Percentiles rank a stretch among this genome's conserved stretches.
These are phyloP conservation scores for Sinopyrophorus schimmeli DNA, from an alignment of 2,888 invertebrate species.

Conservation along the genomic window DNA sequence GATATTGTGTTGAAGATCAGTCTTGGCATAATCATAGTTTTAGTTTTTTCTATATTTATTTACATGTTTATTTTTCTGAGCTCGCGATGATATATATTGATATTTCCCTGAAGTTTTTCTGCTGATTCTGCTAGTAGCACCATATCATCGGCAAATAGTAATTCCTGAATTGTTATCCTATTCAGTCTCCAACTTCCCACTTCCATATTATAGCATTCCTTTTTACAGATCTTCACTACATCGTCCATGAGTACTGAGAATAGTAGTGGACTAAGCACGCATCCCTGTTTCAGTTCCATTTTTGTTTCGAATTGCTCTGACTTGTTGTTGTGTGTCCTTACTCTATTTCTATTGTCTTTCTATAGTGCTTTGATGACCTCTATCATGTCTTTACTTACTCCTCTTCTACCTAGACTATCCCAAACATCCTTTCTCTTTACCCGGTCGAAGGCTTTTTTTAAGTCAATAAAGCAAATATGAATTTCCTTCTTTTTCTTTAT, in stretches of 20 bases:
- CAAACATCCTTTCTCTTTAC: slow-evolving; percentile 10
- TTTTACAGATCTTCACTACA: not conserved
- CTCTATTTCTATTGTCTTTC: slow-evolving; percentile 14
- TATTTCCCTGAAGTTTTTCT: not conserved
- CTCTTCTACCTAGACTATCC: slow-evolving; percentile 3
- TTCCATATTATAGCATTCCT: not conserved
- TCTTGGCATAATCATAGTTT: not conserved
- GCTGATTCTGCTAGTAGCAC: not conserved
- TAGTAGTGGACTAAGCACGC: slow-evolving; percentile 3
- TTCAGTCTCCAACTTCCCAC: not conserved
- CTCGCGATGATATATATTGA: not conserved
- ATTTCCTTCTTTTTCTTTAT: slow-evolving; percentile 8
- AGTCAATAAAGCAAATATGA: slow-evolving; percentile 6
- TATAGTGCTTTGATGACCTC: slow-evolving; percentile 11
- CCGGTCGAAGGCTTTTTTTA: slow-evolving; percentile 12
- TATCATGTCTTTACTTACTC: slow-evolving; percentile 8
- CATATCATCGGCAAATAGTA: not conserved
- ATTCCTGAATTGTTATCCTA: not conserved
- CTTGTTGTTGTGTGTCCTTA: slow-evolving; percentile 12
- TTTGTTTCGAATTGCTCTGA: slow-evolving; percentile 10
- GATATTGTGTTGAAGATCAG: not conserved
- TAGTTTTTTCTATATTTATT: not conserved
- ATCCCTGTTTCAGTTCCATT: slow-evolving; percentile 7
- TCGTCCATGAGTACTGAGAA: slow-evolving; percentile 2
- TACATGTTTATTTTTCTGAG: slow-evolving; percentile 1